Base-by-base conservation (phyloP, 2,888 invertebrate genomes). In the Cryptosula pallasiana region DNA sequence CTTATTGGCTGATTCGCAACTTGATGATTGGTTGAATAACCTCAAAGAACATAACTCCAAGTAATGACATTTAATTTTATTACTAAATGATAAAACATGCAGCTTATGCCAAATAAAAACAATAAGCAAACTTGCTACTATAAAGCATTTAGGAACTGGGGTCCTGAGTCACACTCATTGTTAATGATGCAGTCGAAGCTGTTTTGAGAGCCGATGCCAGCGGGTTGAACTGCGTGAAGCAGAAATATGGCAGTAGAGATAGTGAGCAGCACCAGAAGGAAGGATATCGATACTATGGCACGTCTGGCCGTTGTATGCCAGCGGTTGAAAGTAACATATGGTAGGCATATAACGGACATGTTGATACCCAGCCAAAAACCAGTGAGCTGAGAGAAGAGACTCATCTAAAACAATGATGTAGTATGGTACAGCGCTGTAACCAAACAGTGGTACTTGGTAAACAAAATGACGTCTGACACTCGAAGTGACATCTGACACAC, bases 321-420 rank as follows among this genome's bases (percentile, higher is more conserved):
- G 27, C 25, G 32, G 27, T 70, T 54, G 45, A 70, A 70, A 27
- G 70, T 54, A 13, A 70, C 70, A 36, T 70, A 70, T 5, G 70
- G 70, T 29, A 70, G 45, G 25, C 36, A 70, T 35, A 70, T 70
- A 13, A 54, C 32, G 29, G 70, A 36, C 70, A 54, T 54, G 29
- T 36, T 35, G 2, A 70, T 3, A 5, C 70, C 70, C 3, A 70
- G 32, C 23, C n/a, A 5, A 23, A 70, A 70, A 16, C 70, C 70
- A 3, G 27, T 32, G 13, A 70, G 2, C 45, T 70, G 35, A 3
- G 13, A 36, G 25, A 70, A 70, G 27, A 9, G 13, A 29, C 36
- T 70, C 23, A 63, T 63, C 63, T 63, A 63, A 20, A 63, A 63
- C 20, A 34, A 45, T n/a, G n/a, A n/a, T n/a, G n/a, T n/a, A n/a